Evolutionary conservation across 2,888 invertebrate genomes (phyloP).

Genomic region (Pomacea canaliculata): DNA sequence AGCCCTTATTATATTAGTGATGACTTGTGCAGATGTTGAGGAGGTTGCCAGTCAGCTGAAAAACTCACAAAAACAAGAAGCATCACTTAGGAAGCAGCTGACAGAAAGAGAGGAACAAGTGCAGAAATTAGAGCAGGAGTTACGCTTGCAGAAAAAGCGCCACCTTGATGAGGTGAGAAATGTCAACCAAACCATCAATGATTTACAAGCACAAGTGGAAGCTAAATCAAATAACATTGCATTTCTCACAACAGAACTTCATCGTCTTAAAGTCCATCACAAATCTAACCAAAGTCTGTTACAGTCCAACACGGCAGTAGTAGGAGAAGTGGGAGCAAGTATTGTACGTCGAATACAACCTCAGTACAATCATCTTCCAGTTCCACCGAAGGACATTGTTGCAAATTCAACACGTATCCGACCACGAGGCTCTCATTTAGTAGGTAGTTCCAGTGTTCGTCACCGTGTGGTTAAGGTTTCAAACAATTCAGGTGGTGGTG

Average conservation of each 20-base stretch:
- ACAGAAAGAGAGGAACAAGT: slow-evolving; percentile 51
- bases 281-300: slow-evolving; percentile 12
- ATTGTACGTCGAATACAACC: slow-evolving; percentile 8
- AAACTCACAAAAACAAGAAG: slow-evolving; percentile 14
- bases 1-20: too few species aligned
- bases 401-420: slow-evolving; percentile 38
- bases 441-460: neutral
- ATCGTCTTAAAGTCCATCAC: slow-evolving; percentile 47
- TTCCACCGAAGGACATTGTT: slow-evolving; percentile 47
- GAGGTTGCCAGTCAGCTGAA: slow-evolving; percentile 28
- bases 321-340: slow-evolving; percentile 9
- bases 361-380: slow-evolving; percentile 31
- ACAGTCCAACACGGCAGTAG: neutral
- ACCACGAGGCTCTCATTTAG: slow-evolving; percentile 31
- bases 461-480: slow-evolving; percentile 3
- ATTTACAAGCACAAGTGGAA: slow-evolving; percentile 57
- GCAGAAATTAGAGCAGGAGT: slow-evolving; percentile 50
- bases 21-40: slow-evolving; percentile 19
- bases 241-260: slow-evolving; percentile 59
- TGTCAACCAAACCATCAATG: slow-evolving; percentile 39
- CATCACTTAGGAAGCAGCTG: slow-evolving; percentile 36
- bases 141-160: slow-evolving; percentile 56
- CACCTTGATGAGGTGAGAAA: slow-evolving; percentile 51
- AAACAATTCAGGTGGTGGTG: neutral
- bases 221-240: slow-evolving; percentile 62